Base-by-base conservation (phyloP, 2,888 invertebrate species). In the Papilio demoleus region DNA sequence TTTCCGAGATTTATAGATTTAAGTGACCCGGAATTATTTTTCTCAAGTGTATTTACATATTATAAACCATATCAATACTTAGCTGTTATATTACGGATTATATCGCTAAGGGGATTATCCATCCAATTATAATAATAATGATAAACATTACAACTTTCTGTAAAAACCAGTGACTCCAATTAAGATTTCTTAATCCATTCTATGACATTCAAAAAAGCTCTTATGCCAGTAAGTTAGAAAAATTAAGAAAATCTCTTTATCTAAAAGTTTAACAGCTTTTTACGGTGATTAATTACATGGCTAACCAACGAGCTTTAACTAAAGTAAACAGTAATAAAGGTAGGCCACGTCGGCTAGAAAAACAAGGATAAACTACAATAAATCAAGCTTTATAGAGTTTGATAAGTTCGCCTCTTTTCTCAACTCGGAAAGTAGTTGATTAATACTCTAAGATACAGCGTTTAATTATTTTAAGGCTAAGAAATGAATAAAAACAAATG, bases 301-400 rank as follows among this genome's bases (percentile, higher is more conserved):
- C 59, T 47, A 59, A 64, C 47, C 5, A 59, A 68, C 58, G 31
- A 64, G 63, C 59, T 68, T 63, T 45, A 63, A 68, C 34, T 45
- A 24, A 59, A 68, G 50, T 50, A 59, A 68, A 68, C 45, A 64
- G 58, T 68, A 68, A 50, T 68, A 64, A 68, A 68, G 64, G 64
- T 64, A 64, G 58, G 68, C 68, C 63, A 68, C 63, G 68, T 47
- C 63, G 42, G 36, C 68, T 64, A 64, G 58, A 68, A 64, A 58
- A 68, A 63, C 68, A 68, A 64, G 40, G 47, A 50, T 17, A 19
- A 64, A 64, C 68, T 68, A 50, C 64, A 68, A 64, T 68, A 58
- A 64, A 68, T 68, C 64, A 68, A 50, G 64, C 64, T 68, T 47
- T 64, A 64, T 50, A 36, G 27, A 47, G 63, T 59, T 60, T 59